phyloP scores from a whole-genome alignment of 2,797 vertebrate genomes.

The Syngnathus acus region DNA sequence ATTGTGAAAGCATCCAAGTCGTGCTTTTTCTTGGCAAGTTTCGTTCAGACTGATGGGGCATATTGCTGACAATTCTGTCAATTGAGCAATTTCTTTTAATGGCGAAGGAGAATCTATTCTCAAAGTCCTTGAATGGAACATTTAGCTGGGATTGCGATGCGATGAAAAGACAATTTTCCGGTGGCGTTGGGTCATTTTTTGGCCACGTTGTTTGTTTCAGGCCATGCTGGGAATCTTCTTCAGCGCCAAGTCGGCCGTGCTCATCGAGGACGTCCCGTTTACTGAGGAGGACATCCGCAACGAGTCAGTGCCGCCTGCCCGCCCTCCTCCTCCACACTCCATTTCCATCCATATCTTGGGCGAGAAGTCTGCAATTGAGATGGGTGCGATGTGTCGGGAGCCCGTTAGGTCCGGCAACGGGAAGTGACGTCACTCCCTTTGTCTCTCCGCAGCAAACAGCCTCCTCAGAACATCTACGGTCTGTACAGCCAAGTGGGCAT shows the following conservation, averaged over 20 bases:
- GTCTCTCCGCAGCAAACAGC: constrained; percentile 51
- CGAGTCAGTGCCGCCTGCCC: constrained; percentile 66
- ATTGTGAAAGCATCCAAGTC: neutral
- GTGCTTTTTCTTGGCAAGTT: too few species aligned
- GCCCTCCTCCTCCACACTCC: too few species aligned
- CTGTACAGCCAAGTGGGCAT: constrained; percentile 86
- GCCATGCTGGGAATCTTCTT: constrained; percentile 88
- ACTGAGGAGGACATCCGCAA: constrained; percentile 73
- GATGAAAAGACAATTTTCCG: neutral
- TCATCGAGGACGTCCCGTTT: constrained; percentile 87
- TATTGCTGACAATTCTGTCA: neutral
- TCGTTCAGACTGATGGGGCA: neutral
- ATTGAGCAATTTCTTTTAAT: too few species aligned
- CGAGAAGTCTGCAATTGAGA: neutral
- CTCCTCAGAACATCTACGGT: constrained; percentile 72
- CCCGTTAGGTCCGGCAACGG: neutral
- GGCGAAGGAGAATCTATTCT: too few species aligned
- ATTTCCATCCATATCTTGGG: too few species aligned
- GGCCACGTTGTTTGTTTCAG: constrained; percentile 43
- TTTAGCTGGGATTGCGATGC: neutral
- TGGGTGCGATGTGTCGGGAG: neutral
- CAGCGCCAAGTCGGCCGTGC: constrained; percentile 83
- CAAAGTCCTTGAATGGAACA: too few species aligned
- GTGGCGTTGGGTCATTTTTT: neutral
- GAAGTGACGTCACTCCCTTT: neutral